Conservation (phyloP, 2,888 invertebrate species). For the Rosalia funebris region DNA sequence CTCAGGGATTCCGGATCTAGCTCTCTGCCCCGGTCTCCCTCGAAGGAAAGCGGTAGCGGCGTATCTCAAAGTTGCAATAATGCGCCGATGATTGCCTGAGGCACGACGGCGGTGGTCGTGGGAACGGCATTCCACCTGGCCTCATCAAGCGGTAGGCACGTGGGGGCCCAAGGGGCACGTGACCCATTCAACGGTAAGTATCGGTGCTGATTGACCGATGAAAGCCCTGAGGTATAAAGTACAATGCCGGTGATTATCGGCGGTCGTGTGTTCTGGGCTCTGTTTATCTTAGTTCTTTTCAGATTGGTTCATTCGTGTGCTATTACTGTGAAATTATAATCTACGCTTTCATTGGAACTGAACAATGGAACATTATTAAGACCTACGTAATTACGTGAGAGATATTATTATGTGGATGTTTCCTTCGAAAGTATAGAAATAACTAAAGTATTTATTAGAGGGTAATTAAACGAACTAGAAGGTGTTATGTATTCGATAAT, state of each 20-base stretch:
- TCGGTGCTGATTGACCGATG: constrained; percentile 61
- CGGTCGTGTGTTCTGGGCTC: constrained; percentile 50
- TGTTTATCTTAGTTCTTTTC: constrained; percentile 55
- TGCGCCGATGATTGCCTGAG: constrained; percentile 51
- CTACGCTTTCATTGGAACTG: constrained; percentile 17
- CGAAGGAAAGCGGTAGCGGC: constrained; percentile 1
- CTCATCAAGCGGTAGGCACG: constrained; percentile 48
- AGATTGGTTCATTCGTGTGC: constrained; percentile 35
- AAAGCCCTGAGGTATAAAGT: constrained; percentile 56
- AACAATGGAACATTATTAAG: constrained; percentile 24
- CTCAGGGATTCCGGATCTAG: too few species aligned
- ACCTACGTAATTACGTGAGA: constrained; percentile 11
- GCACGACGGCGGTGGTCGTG: constrained; percentile 46
- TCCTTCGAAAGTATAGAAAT: not conserved
- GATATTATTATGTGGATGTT: not conserved
- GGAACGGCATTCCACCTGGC: constrained; percentile 56
- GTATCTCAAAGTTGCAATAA: constrained; percentile 51
- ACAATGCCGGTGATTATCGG: constrained; percentile 59
- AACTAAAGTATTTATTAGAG: not conserved
- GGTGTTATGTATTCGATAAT: too few species aligned
- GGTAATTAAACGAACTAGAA: not conserved
- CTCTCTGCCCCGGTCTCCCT: constrained; percentile 17
- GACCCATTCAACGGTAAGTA: constrained; percentile 59
- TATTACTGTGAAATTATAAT: constrained; percentile 29
- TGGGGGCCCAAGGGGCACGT: constrained; percentile 54